Evolutionary conservation across 2,888 invertebrate species (phyloP), one percentile per base, ranked within the genome.

Genomic region (Sipha maydis): DNA sequence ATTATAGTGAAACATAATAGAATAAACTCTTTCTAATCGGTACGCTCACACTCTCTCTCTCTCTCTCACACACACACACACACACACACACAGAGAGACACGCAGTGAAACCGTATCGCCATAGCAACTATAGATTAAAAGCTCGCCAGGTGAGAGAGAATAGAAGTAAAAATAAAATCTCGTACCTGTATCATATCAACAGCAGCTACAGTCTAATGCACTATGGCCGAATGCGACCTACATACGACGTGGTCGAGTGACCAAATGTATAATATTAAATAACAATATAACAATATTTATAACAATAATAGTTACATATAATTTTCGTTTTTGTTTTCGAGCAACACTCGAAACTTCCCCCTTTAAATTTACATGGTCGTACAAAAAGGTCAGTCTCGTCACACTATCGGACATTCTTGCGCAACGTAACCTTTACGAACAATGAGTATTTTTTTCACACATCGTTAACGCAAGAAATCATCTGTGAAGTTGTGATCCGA

Each of bases 101-200:
- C 48, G 11, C 48, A 3, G 2, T 48, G 48, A 2, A 14, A 48
- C 48, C 48, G 14, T 48, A 56, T 84, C 14, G 28, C 38, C 83
- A 84, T 84, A 9, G 83, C 75, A n/a, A 41, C 61, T 21, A 61
- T 61, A 61, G 75, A 84, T 76, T 84, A 84, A 56, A 61, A 75
- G 56, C 56, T 75, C 61, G 38, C 28, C 48, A 71, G 82, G 82
- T 71, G 71, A 79, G 25, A 61, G 34, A 69, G 41, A 41, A 41
- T 19, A 73, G 56, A 56, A 83, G 73, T 38, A 75, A 83, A 83
- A 83, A 75, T 73, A n/a, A 75, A 83, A 38, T 56, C n/a, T 38
- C 56, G 73, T 75, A 19, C 71, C 48, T 14, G 28, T 31, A n/a
- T 3, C 28, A n/a, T 28, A 69, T 5, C 69, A 48, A 48, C 48